Conservation (phyloP, 2,888 invertebrate genomes). For the Erebia palarica region DNA sequence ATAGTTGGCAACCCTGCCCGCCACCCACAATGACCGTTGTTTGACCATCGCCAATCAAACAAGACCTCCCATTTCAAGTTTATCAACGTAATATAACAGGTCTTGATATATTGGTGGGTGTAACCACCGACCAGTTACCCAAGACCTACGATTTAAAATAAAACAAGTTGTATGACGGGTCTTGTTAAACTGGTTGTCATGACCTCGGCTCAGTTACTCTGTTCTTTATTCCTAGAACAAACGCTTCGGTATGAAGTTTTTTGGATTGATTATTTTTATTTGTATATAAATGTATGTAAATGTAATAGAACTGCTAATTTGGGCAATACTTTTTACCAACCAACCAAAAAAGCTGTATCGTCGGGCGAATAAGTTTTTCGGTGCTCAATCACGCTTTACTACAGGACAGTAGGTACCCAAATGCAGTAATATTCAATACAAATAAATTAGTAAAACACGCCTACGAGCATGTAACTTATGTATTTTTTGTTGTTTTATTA, state of each 20-base stretch:
- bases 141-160: neutral
- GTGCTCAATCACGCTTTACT: too few species aligned
- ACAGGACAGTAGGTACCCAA: too few species aligned
- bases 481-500: too few species aligned
- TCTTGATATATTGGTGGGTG: conserved; percentile 32
- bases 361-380: too few species aligned
- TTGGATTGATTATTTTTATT: conserved; percentile 16
- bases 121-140: neutral
- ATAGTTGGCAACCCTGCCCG: conserved; percentile 27
- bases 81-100: neutral
- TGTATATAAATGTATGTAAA: neutral
- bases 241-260: conserved; percentile 15
- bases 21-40: conserved; percentile 73
- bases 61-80: conserved; percentile 4
- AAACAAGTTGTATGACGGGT: conserved; percentile 7
- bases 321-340: neutral
- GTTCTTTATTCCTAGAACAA: conserved; percentile 27
- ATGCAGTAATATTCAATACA: too few species aligned
- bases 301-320: neutral
- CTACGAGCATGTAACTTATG: too few species aligned
- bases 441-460: too few species aligned
- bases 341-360: too few species aligned
- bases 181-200: conserved; percentile 33
- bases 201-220: conserved; percentile 24
- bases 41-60: conserved; percentile 35